Percentiles rank a stretch among this genome's conserved stretches.
Evolutionary conservation across 2,888 invertebrate species (phyloP).

Genomic region (Gasteruption jaculator): DNA sequence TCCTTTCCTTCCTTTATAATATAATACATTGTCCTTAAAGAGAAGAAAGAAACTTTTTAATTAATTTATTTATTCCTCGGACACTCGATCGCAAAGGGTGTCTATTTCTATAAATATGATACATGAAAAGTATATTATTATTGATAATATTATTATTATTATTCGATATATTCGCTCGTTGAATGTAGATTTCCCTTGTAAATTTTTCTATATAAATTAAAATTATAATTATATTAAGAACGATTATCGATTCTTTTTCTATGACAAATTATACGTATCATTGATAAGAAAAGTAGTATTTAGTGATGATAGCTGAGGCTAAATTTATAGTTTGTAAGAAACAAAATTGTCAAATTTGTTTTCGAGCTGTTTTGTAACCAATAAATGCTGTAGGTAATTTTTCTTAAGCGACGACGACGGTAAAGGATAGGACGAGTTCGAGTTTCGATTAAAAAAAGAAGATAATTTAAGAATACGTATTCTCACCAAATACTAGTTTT

Average conservation of each 20-base stretch:
- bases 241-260: constrained; percentile 32
- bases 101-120: constrained; percentile 30
- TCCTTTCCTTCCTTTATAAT: constrained; percentile 19
- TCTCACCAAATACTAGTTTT: too few relatives aligned
- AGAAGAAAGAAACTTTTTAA: too few relatives aligned
- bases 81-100: constrained; percentile 30
- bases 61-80: constrained; percentile 35
- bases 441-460: constrained; percentile 4
- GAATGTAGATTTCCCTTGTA: constrained; percentile 50
- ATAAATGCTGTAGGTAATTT: too few relatives aligned
- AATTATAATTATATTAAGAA: constrained; percentile 33
- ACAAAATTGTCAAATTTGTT: too few relatives aligned
- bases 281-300: too few relatives aligned
- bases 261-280: constrained; percentile 31
- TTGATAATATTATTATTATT: constrained; percentile 35
- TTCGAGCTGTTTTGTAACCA: too few relatives aligned
- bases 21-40: too few relatives aligned
- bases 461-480: constrained; percentile 3
- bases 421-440: constrained; percentile 9
- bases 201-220: constrained; percentile 44
- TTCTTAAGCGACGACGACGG: too few relatives aligned
- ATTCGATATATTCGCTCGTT: constrained; percentile 42
- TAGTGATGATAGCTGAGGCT: too few relatives aligned
- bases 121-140: constrained; percentile 14
- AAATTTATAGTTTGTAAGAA: too few relatives aligned